Evolutionary conservation across 2,113 vertebrate genomes (phyloP).

Genomic region (Camelus bactrianus): DNA sequence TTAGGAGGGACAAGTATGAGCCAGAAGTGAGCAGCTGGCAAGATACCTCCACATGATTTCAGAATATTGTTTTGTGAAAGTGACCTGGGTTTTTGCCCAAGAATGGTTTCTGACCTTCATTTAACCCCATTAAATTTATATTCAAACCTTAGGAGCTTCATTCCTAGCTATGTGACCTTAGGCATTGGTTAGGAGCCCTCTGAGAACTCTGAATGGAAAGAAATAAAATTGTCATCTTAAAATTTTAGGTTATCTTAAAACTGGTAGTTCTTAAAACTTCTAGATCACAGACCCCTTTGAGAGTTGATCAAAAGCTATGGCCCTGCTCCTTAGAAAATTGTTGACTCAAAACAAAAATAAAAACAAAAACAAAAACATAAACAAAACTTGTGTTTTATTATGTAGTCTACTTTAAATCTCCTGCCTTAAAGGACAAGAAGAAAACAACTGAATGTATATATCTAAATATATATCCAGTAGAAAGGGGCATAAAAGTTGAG

Average conservation of each 20-base stretch:
- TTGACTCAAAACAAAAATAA: neutral
- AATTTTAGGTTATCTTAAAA: slow-evolving; percentile 9
- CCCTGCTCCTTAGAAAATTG: neutral
- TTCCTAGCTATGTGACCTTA: neutral
- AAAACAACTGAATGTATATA: neutral
- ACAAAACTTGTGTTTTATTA: neutral
- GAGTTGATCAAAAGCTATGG: neutral
- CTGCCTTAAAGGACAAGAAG: neutral
- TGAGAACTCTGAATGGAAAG: neutral
- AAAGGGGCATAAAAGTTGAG: neutral
- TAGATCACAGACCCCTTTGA: neutral
- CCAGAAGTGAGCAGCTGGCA: neutral
- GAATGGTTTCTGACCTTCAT: neutral
- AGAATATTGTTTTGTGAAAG: neutral
- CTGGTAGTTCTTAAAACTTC: neutral
- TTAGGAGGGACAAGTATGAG: neutral
- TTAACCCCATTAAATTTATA: neutral
- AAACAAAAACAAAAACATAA: too few species aligned
- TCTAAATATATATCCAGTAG: neutral
- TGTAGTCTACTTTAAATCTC: neutral
- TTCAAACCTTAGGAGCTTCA: neutral
- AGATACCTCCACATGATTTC: neutral
- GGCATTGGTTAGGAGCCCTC: neutral
- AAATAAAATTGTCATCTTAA: neutral
- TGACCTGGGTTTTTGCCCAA: neutral